Evolutionary conservation across 2,888 invertebrate species (phyloP), one percentile per base, ranked within the genome.

Genomic region (Mystacides longicornis): DNA sequence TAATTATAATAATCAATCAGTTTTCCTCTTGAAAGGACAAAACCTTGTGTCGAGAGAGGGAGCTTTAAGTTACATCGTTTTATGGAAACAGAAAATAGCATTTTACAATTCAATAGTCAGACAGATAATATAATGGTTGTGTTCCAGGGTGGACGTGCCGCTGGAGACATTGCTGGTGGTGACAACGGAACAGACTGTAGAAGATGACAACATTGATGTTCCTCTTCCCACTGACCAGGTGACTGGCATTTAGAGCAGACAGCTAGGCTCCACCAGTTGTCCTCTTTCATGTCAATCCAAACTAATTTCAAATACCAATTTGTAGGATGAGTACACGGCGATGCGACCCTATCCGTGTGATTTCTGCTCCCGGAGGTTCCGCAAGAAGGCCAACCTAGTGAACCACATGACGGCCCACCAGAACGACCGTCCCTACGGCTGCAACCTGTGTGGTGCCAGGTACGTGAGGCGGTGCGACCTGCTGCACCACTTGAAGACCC

Each of bases 371-470:
- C 80, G 89, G 1, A 78, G 90, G 59, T 91, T 91, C 69, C 83
- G 89, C 43, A 90, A 90, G 67, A 90, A 90, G 67, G 86, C 86
- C 3, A 89, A 87, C 59, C 75, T 91, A 1, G 87, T 89, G 83
- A 89, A 87, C 69, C 91, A 91, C 67, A 90, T 91, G 88, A 85
- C 89, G 4, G 86, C 89, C 0, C 90, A 91, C 71, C 90, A 90
- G 70, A 88, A 86, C 49, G 90, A 90, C 69, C 77, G 89, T 7
- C 88, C 89, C 2, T 87, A 89, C 67, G 84, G 85, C 14, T 91
- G 90, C 68, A 89, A 90, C 68, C 71, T 91, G 53, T 91, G 90
- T 66, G 89, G 89, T 0, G 86, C 87, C 19, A 79, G 89, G 2
- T 91, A 89, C 67, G 83, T 87, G 21, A 79, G 89, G 57, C 87